Conservation (phyloP, 2,797 vertebrate genomes). For the Potorous gilbertii region DNA sequence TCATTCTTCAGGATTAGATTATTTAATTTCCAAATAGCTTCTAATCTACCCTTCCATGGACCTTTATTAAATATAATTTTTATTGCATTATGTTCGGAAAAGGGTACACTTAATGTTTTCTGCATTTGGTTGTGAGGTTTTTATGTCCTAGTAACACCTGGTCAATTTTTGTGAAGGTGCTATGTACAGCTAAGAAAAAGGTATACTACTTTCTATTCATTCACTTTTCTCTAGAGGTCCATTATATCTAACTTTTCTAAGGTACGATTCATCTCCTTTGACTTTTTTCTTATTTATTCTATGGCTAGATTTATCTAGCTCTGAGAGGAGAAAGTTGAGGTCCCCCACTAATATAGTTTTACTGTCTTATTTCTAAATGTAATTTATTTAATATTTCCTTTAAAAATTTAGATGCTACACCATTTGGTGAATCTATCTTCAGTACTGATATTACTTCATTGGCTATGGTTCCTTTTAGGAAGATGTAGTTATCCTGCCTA, state of each 20-base stretch:
- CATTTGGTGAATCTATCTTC: not conserved
- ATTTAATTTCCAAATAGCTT: not conserved
- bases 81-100: not conserved
- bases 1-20: not conserved
- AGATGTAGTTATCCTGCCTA: not conserved
- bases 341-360: not conserved
- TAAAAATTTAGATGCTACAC: not conserved
- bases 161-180: not conserved
- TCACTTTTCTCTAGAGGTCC: too few species aligned
- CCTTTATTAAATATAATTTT: not conserved
- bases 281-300: not conserved
- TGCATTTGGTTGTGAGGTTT: not conserved
- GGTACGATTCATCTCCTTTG: too few species aligned
- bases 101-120: not conserved
- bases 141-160: not conserved
- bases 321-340: not conserved
- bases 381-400: not conserved
- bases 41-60: not conserved
- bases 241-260: too few species aligned
- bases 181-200: too few species aligned
- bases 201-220: not conserved
- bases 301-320: not conserved
- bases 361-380: not conserved
- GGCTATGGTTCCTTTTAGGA: not conserved
- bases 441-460: not conserved